Base-by-base conservation (phyloP, 1,140 invertebrate species). In the Theocolax elegans region DNA sequence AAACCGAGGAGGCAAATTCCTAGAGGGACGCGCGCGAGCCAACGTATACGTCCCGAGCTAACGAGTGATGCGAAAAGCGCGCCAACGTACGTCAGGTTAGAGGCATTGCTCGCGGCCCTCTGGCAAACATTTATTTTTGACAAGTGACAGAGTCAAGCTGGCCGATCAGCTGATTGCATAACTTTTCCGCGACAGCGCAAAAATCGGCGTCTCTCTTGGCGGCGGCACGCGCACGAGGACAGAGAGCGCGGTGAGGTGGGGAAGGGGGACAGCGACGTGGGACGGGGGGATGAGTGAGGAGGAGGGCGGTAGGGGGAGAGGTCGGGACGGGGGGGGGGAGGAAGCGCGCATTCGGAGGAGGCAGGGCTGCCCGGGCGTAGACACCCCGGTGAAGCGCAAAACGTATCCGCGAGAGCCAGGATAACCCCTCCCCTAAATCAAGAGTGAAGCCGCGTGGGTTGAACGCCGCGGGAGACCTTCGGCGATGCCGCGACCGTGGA, bases 131-230 rank as follows among this genome's bases (percentile, higher is more conserved):
- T 82, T 82, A 82, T 82, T 79, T 83, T 84, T 85, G 84, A 85
- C 84, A 85, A 84, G 78, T 83, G 82, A 81, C 75, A 75, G 63
- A 70, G 67, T 59, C 70, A 69, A 77, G 66, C 73, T 76, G 73
- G 69, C 70, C 77, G 84, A 86, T 84, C 85, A 86, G 85, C 85
- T 86, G 85, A 85, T 86, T 86, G 85, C 84, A 86, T 86, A 86
- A 86, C 82, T 82, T 82, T 80, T 81, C 75, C 75, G 72, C 76
- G 76, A 38, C 46, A 74, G 71, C 69, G 66, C 58, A 46, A 69
- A 64, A 64, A 54, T 69, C 67, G 67, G 46, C 49, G 49, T 10
- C 19, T 48, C 40, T 2, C n/a, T 51, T 17, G 42, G 13, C 7
- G 56, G 38, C 7, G 12, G 17, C 19, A 13, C 15, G 4, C 2